Conservation (phyloP, 2,113 vertebrate genomes). For the Oenanthe melanoleuca region DNA sequence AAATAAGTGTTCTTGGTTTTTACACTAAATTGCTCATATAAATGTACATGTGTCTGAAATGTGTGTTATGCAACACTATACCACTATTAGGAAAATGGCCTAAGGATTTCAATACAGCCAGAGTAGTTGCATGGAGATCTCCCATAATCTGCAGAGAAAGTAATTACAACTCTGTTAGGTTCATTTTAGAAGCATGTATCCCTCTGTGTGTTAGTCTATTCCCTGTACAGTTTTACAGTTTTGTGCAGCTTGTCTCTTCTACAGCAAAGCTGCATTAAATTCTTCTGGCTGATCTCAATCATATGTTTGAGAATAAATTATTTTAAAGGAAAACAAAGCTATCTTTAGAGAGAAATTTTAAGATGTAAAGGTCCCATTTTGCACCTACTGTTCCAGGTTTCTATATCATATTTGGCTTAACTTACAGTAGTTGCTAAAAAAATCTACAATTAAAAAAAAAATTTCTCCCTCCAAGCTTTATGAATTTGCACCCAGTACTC, state of each 20-base stretch:
- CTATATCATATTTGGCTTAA: neutral
- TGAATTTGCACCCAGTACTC: neutral
- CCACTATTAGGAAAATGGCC: neutral
- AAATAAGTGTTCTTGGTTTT: neutral
- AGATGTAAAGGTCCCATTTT: neutral
- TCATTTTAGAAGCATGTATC: neutral
- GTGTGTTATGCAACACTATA: neutral
- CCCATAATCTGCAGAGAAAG: neutral
- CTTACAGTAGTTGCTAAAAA: neutral
- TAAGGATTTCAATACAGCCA: neutral
- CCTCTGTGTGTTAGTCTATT: neutral
- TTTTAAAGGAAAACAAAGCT: neutral
- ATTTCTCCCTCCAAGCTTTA: neutral
- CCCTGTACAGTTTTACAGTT: neutral
- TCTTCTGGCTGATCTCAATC: neutral
- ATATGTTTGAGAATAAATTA: neutral
- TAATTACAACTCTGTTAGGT: neutral
- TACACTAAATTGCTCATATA: neutral
- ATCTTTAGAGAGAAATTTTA: neutral
- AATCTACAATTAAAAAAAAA: neutral
- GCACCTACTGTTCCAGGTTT: neutral
- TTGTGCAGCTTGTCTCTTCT: neutral
- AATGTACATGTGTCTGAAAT: accelerated
- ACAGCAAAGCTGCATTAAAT: accelerated
- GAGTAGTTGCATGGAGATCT: neutral